Evolutionary conservation across 2,888 invertebrate species (phyloP).

Genomic region (Achlya flavicornis): DNA sequence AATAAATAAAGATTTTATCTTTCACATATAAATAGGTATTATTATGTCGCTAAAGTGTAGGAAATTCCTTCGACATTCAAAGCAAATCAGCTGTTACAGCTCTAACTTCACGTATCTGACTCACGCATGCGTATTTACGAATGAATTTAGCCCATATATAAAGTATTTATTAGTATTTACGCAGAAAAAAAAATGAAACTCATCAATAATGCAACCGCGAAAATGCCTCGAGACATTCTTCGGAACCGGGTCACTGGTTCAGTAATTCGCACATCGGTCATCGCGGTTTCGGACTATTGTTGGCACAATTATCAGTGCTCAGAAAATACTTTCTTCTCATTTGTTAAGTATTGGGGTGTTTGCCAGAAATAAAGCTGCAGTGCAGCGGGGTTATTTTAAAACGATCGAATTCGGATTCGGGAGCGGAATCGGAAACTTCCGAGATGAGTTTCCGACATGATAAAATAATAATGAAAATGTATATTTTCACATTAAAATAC

Average conservation of each 20-base stretch:
- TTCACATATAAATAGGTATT: too few relatives aligned
- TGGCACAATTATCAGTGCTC: constrained; percentile 37
- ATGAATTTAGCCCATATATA: constrained; percentile 20
- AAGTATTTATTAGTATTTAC: constrained; percentile 23
- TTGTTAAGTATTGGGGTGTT: constrained; percentile 58
- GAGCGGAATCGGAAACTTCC: too few relatives aligned
- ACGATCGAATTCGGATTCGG: too few relatives aligned
- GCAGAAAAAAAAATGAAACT: constrained; percentile 26
- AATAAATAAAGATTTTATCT: too few relatives aligned
- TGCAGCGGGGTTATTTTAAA: too few relatives aligned
- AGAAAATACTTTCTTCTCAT: constrained; percentile 44
- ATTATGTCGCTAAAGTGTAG: too few relatives aligned
- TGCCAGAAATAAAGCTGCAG: constrained; percentile 83
- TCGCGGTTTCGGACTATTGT: constrained; percentile 28
- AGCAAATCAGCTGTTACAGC: constrained; percentile 29
- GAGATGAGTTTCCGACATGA: too few relatives aligned
- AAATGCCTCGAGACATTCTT: constrained; percentile 27
- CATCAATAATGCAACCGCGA: constrained; percentile 29
- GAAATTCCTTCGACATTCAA: neutral
- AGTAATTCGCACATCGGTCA: constrained; percentile 42
- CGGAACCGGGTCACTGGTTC: constrained; percentile 54
- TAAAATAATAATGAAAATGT: too few relatives aligned
- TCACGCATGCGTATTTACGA: constrained; percentile 35
- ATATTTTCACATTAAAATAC: too few relatives aligned
- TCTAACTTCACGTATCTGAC: constrained; percentile 12